Percentiles rank a stretch among this genome's conserved stretches.
Evolutionary conservation across 2,797 vertebrate genomes (phyloP).

Genomic region (Clamator glandarius): DNA sequence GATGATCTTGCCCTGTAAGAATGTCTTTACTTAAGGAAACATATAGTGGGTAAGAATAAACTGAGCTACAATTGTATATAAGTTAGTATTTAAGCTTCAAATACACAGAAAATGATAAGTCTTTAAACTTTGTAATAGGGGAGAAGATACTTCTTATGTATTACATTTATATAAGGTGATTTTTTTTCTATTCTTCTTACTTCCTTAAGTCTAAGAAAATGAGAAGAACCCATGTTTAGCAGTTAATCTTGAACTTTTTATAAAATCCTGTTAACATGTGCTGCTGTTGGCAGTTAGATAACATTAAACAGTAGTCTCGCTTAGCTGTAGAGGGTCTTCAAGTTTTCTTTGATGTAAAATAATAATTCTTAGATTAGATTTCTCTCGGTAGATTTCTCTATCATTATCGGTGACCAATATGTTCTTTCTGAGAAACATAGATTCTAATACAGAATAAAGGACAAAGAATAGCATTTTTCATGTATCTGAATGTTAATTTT

Average conservation of each 20-base stretch:
- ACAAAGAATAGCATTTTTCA: background rate
- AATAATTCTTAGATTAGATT: background rate
- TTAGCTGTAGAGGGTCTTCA: background rate
- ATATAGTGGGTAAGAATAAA: background rate
- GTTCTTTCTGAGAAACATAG: background rate
- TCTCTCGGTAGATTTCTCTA: background rate
- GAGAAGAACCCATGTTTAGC: background rate
- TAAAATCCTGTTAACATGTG: background rate
- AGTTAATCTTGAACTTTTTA: background rate
- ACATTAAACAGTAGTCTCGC: background rate
- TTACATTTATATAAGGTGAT: background rate
- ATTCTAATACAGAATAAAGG: background rate
- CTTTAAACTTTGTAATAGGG: background rate
- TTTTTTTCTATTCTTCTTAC: background rate
- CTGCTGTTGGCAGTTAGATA: background rate
- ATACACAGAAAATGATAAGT: background rate
- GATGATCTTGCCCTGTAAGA: background rate
- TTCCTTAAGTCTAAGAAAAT: background rate
- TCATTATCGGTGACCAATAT: background rate
- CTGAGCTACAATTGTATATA: background rate
- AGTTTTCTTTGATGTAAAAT: background rate
- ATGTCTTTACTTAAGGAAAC: background rate
- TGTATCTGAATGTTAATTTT: background rate
- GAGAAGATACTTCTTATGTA: background rate
- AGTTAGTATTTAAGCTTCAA: background rate